Conservation (phyloP, 2,113 vertebrate genomes). For the Oenanthe oenanthe region DNA sequence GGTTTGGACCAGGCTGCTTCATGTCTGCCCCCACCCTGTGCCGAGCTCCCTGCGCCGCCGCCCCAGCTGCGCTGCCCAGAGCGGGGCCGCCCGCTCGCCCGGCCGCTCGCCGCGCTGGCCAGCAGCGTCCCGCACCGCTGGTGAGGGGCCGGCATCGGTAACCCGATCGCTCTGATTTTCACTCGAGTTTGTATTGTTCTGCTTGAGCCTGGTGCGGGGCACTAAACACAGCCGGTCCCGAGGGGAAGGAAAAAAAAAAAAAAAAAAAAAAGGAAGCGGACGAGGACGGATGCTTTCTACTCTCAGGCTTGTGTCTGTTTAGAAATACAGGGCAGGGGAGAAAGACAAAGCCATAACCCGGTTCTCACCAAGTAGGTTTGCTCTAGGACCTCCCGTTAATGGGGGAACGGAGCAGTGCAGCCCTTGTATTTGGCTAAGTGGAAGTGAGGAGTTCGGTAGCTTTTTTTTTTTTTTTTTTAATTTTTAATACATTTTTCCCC, state of each 20-base stretch:
- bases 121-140: not conserved
- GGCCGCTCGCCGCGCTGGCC: not conserved
- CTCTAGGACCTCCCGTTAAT: constrained; percentile 48
- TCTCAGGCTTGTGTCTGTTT: not conserved
- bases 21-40: not conserved
- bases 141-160: not conserved
- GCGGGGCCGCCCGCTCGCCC: not conserved
- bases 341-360: constrained; percentile 51
- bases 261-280: too few relatives aligned
- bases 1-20: not conserved
- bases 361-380: constrained; percentile 55
- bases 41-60: not conserved
- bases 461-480: too few relatives aligned
- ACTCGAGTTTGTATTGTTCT: not conserved
- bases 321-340: not conserved
- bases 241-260: not conserved
- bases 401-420: not conserved
- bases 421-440: not conserved
- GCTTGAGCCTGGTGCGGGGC: not conserved
- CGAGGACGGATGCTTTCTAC: not conserved
- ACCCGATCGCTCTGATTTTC: not conserved
- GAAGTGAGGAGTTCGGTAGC: not conserved
- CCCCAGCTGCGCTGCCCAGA: not conserved
- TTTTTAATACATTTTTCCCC: not conserved
- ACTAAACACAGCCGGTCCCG: not conserved